A percentile compares a stretch with the other conserved stretches of the same genome.
These are phyloP conservation scores for Drosophila tanythrix DNA, from an alignment of 2,888 invertebrate genomes.

Conservation along the genomic window DNA sequence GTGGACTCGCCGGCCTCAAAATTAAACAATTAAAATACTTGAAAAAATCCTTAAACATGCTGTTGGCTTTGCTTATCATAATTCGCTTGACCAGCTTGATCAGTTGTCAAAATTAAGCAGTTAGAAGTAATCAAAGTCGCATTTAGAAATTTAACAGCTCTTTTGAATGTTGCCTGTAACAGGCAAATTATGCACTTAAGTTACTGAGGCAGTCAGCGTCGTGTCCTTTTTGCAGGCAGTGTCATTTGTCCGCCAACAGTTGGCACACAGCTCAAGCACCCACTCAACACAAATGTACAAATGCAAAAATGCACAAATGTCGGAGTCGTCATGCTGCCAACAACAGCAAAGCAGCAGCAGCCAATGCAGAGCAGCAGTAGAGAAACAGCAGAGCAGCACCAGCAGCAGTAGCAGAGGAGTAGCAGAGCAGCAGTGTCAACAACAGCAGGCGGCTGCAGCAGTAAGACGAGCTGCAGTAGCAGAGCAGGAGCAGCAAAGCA, in stretches of 20 bases:
- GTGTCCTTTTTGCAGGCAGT: slow-evolving; percentile 24
- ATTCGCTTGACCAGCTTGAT: slow-evolving; percentile 10
- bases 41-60: slow-evolving; percentile 15
- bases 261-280: slow-evolving; percentile 69
- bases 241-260: slow-evolving; percentile 59
- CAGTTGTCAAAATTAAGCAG: slow-evolving; percentile 16
- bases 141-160: slow-evolving; percentile 51
- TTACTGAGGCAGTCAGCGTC: slow-evolving; percentile 11
- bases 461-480: neutral
- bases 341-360: slow-evolving; percentile 8
- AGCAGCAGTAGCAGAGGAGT: neutral
- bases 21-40: slow-evolving; percentile 11
- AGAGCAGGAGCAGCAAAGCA: neutral
- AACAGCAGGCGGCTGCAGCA: slow-evolving; percentile 1
- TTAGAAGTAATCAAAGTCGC: slow-evolving; percentile 47
- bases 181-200: slow-evolving; percentile 60
- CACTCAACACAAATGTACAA: slow-evolving; percentile 75
- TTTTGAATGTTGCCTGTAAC: slow-evolving; percentile 39
- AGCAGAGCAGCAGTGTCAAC: neutral
- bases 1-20: slow-evolving; percentile 16
- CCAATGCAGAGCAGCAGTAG: neutral
- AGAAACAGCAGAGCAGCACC: neutral
- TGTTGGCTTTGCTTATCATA: slow-evolving; percentile 29
- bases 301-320: slow-evolving; percentile 50
- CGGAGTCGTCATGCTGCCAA: slow-evolving; percentile 49